phyloP scores from a whole-genome alignment of 2,113 vertebrate genomes.

The Eptesicus fuscus region DNA sequence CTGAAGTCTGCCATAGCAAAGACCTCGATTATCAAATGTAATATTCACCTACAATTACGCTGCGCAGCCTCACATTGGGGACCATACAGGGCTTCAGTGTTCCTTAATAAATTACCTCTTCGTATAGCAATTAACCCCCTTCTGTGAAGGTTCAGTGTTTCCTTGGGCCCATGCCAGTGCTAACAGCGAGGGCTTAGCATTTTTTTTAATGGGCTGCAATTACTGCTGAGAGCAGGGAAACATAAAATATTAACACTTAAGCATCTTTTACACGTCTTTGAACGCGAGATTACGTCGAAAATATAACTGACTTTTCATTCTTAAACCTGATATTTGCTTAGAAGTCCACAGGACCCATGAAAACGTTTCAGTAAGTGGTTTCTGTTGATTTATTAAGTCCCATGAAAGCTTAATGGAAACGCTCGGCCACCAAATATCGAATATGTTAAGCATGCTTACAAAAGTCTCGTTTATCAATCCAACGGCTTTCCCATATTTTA shows the following conservation, averaged over 20 bases:
- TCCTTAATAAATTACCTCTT: constrained; percentile 85
- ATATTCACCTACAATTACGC: constrained; percentile 68
- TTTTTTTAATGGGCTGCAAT: constrained; percentile 82
- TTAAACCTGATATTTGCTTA: constrained; percentile 81
- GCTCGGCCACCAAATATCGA: constrained; percentile 68
- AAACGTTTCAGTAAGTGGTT: constrained; percentile 81
- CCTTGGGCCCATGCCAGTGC: constrained; percentile 80
- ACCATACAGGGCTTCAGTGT: constrained; percentile 81
- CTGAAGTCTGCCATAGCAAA: constrained; percentile 59
- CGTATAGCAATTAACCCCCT: constrained; percentile 85
- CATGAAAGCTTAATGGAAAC: constrained; percentile 70
- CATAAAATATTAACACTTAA: constrained; percentile 84
- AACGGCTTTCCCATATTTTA: constrained; percentile 56
- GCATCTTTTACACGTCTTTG: constrained; percentile 84
- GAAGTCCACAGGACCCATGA: constrained; percentile 83
- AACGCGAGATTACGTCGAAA: constrained; percentile 78
- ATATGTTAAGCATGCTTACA: constrained; percentile 58
- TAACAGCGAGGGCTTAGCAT: constrained; percentile 81
- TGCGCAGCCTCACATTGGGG: constrained; percentile 61
- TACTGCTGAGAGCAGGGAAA: constrained; percentile 78
- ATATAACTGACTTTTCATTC: constrained; percentile 80
- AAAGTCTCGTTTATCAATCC: constrained; percentile 59
- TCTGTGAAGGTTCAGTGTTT: constrained; percentile 79
- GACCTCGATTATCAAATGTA: constrained; percentile 73
- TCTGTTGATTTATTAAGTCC: constrained; percentile 82